Evolutionary conservation across 2,888 invertebrate genomes (phyloP), one percentile per base, ranked within the genome.

Genomic region (Drosophila antonietae): DNA sequence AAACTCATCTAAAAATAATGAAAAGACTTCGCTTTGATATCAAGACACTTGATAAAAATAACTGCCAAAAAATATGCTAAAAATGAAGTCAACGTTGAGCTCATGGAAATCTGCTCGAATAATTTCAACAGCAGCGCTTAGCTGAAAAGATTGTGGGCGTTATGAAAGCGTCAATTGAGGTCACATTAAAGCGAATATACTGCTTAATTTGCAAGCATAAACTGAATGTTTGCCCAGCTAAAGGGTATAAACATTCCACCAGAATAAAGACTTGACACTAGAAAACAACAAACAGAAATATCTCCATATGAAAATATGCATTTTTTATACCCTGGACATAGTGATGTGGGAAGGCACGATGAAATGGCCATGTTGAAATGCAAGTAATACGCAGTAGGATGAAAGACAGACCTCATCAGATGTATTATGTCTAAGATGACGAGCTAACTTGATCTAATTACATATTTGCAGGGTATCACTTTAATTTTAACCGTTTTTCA

Each of bases 21-120:
- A 35, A 68, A 47, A 35, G 5, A 3, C 43, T 20, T 14, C 39
- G 7, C 49, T 70, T 72, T 59, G 43, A 69, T 46, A 47, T 49
- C 31, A 18, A 51, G 23, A 31, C 23, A 41, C 44, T 47, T 47
- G 44, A 35, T 37, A 41, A 59, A 71, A 72, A 55, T 49, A 58
- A 49, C 53, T 62, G 41, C 44, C 37, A 3, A n/a, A 39, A 55
- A 57, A 63, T 46, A 33, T 37, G 51, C 33, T 33, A 49, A 61
- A 55, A 49, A 59, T 55, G 49, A 39, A 41, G 28, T n/a, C 28
- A 28, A 47, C n/a, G 23, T n/a, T 56, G 20, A 39, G 56, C 39
- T 12, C 39, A 1, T 2, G 7, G 10, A 41, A 41, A 14, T 28
- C 5, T 18, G 39, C 18, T 41, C 5, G n/a, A 9, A 18, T 33